phyloP scores from a whole-genome alignment of 2,888 invertebrate genomes.

The Limnephilus rhombicus region DNA sequence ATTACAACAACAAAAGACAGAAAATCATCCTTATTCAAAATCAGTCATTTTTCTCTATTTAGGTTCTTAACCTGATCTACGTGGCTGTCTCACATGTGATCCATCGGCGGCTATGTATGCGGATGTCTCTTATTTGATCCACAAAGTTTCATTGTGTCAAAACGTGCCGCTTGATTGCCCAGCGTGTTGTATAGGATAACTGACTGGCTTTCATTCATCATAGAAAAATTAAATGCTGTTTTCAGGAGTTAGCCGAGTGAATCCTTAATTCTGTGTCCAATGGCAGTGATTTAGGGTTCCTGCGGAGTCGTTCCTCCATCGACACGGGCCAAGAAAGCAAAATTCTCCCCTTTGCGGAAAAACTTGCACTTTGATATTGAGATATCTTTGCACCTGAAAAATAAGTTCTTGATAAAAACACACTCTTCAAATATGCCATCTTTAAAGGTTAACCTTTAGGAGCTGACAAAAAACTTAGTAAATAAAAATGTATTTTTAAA shows the following conservation, averaged over 20 bases:
- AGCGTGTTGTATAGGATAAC: neutral
- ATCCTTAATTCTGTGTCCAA: neutral
- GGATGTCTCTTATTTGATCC: too few species aligned
- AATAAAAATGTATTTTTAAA: too few species aligned
- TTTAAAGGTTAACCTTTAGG: too few species aligned
- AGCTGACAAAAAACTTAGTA: too few species aligned
- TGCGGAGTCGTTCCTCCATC: conserved; percentile 60
- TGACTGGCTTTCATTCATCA: neutral
- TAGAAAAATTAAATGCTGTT: neutral
- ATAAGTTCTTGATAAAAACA: neutral
- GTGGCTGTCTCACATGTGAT: too few species aligned
- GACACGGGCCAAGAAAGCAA: conserved; percentile 57
- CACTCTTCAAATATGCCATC: neutral
- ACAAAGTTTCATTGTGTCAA: too few species aligned
- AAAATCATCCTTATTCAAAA: neutral
- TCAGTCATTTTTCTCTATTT: neutral
- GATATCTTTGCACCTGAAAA: conserved; percentile 58
- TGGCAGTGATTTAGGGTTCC: neutral
- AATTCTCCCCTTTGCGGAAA: conserved; percentile 31
- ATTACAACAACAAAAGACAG: neutral
- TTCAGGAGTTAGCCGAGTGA: neutral
- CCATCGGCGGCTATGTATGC: too few species aligned
- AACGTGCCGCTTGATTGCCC: too few species aligned
- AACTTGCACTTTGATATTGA: conserved; percentile 57
- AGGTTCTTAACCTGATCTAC: neutral